These are phyloP conservation scores for Dryas iulia DNA, from an alignment of 1,140 invertebrate species.

Conservation along the genomic window DNA sequence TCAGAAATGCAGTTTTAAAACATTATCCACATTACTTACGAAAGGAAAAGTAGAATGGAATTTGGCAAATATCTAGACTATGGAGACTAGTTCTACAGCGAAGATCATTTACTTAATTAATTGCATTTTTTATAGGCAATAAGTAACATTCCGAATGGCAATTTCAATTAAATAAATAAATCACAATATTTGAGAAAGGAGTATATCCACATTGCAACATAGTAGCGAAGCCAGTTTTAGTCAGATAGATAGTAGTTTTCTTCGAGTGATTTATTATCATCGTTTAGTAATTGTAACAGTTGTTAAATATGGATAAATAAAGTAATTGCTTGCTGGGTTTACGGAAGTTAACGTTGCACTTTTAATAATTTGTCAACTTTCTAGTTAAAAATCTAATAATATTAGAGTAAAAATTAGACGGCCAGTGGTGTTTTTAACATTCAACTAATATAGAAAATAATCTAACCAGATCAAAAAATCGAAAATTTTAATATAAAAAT, in stretches of 20 bases:
- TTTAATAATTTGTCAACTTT: too few relatives aligned
- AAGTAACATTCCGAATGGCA: constrained; percentile 28
- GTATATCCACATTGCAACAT: neutral
- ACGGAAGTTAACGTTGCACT: too few relatives aligned
- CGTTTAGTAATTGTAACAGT: neutral
- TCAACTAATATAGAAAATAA: too few relatives aligned
- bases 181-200: constrained; percentile 6
- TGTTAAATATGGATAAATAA: neutral
- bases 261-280: neutral
- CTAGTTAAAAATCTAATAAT: too few relatives aligned
- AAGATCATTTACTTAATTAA: constrained; percentile 39
- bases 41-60: neutral
- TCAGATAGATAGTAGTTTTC: neutral
- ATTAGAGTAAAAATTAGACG: too few relatives aligned
- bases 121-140: constrained; percentile 37
- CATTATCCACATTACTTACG: neutral
- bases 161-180: constrained; percentile 11
- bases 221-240: neutral
- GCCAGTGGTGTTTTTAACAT: too few relatives aligned
- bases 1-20: too few relatives aligned
- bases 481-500: neutral
- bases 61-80: constrained; percentile 31
- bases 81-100: constrained; percentile 25
- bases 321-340: neutral
- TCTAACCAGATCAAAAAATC: neutral